Evolutionary conservation across 2,113 vertebrate genomes (phyloP), one percentile per base, ranked within the genome.

Genomic region (Passer montanus): DNA sequence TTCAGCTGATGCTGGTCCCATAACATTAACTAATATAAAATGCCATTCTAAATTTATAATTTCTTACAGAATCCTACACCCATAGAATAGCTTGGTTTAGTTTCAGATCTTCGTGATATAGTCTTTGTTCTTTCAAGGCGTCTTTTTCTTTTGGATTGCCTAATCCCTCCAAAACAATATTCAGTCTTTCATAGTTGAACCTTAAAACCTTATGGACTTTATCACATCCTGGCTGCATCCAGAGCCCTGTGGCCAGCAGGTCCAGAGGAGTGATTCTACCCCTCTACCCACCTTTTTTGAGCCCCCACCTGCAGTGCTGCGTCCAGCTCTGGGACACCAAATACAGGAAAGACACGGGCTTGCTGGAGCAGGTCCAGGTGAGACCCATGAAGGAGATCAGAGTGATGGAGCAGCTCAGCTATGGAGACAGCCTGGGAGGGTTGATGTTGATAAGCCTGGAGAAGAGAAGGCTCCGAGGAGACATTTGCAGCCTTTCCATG

Each of bases 191-290:
- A 74, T 10, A 4, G 8, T 22, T 86, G 20, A 74, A 17, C 21
- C 2, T 55, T 79, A 6, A 43, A 81, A 46, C 21, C 11, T 49
- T 64, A 17, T 1, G 11, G 82, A 56, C 8, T 53, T 83, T 33
- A 17, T 35, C 2, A 1, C 59, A 35, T 81, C 24, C 37, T 55
- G 30, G 17, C 69, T 84, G 10, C 37, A 66, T 74, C 16, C 46
- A 84, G 31, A 72, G 17, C 21, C 28, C 39, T 0, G 0, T 50
- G 23, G 6, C 10, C 63, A 76, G 31, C n/a, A 41, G 67, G 17
- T 11, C 0, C 0, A 64, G 21, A 41, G 19, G 67, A 31, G 5
- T 23, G 10, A 39, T 86, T 67, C 13, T 56, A 1, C 3, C 16
- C 10, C 17, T 64, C 27, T 58, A 3, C 24, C n/a, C 19, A 4